Evolutionary conservation across 2,797 vertebrate genomes (phyloP), one percentile per base, ranked within the genome.

Genomic region (Hozukius guyotensis): DNA sequence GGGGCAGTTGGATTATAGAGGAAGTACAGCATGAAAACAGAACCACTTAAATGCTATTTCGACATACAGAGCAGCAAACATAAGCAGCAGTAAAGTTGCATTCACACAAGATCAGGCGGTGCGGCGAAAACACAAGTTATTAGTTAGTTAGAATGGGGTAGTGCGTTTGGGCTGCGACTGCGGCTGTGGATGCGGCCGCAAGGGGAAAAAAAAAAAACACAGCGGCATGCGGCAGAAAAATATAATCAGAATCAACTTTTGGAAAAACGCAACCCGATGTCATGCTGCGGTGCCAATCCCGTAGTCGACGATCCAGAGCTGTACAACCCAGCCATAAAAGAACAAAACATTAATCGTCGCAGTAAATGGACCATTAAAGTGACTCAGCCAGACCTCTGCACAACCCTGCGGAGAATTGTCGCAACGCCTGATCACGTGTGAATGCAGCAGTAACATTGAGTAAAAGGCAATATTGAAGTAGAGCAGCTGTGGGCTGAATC

Each of bases 161-260:
- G 46, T 9, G 46, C 18, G 16, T 46, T 18, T 46, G 6, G 42
- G 3, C 42, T 46, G 1, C 7, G 42, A 3, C 38, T 16, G 14
- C 34, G 34, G 0, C 36, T 5, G 38, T 0, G 38, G 1, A 5
- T 3, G 38, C 42, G 16, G 16, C 7, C 1, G 42, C 16, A 46
- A 46, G 1, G 42, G 7, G 42, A 20, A 46, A 7, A 18, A 49
- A 32, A 49, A 49, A 52, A 52, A 52, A n/a, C 18, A 49, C 18
- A 52, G 18, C 8, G 8, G 18, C 8, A 8, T 52, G 18, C 46
- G 18, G 18, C 18, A 20, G 46, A 3, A 52, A 52, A 52, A 52
- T 52, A 52, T 8, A 52, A 52, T 9, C 46, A 52, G 46, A 52
- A 52, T 52, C 18, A 52, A 52, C 8, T 52, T 52, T 52, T n/a